Base-by-base conservation (phyloP, 2,888 invertebrate species). In the Lycophotia porphyrea region DNA sequence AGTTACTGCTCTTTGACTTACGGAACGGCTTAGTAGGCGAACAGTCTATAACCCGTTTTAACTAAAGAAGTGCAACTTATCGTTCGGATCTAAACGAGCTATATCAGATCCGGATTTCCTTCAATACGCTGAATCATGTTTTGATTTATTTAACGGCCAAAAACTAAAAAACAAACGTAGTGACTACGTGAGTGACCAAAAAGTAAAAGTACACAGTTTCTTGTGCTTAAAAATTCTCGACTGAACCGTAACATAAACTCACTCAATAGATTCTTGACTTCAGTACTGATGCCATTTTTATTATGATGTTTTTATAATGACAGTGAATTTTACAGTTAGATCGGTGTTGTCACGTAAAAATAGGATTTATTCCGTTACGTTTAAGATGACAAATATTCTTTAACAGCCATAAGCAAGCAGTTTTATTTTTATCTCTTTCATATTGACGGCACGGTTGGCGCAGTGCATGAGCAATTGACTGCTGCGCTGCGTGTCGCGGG, bases 51-150 rank as follows among this genome's bases (percentile, higher is more conserved):
- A 65, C 21, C 58, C 15, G 42, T 75, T 77, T 65, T 61, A 64
- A 65, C 44, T 34, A 69, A 71, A 77, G 61, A 70, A 74, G 71
- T 64, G 24, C 24, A 44, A 47, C n/a, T 81, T 87, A 87, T 87
- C 83, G 65, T 47, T 42, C 1, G 42, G 15, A 86, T 87, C 86
- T 83, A 67, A 79, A 76, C 76, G 74, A 85, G 66, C 63, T 11
- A 39, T 78, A 73, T 74, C 76, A 78, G 78, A 68, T 77, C 61
- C 52, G 52, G 39, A 52, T 77, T 77, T 31, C 31, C 71, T 27
- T 5, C 4, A 82, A 78, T 44, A 47, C 42, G 78, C 74, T 78
- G 84, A 78, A 71, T 85, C 84, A 86, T 71, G 66, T 67, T 58
- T 2, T 31, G 47, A 60, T 71, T 83, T 81, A 74, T 58, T 74